Evolutionary conservation across 2,113 vertebrate species (phyloP).

Genomic region (Charadrius vociferus): DNA sequence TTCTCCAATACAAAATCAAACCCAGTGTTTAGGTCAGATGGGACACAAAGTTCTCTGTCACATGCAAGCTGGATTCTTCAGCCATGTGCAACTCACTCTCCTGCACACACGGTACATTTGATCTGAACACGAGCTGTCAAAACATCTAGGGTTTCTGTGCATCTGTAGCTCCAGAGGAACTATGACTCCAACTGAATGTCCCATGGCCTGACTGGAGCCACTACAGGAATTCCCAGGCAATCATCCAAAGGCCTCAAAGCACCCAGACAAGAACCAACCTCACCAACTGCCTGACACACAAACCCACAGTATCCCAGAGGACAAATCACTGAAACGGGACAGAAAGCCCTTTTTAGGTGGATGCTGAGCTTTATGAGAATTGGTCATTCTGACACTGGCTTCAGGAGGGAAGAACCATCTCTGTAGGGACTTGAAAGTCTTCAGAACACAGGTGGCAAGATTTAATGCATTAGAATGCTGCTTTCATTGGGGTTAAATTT

Average conservation of each 20-base stretch:
- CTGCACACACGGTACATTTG: background rate
- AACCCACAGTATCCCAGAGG: background rate
- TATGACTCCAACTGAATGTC: background rate
- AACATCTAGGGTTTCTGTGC: background rate
- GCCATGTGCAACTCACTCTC: background rate
- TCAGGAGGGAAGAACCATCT: background rate
- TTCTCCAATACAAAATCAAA: background rate
- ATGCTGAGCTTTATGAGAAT: background rate
- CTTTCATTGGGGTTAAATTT: background rate
- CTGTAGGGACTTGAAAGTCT: background rate
- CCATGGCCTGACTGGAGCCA: background rate
- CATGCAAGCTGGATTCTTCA: background rate
- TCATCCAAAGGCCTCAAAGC: background rate
- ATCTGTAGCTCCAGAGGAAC: background rate
- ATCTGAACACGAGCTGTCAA: background rate
- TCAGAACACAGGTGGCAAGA: background rate
- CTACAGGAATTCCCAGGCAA: conserved; percentile 2
- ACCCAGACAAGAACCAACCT: background rate
- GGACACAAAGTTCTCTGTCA: background rate
- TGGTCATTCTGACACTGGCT: background rate
- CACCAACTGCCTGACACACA: background rate
- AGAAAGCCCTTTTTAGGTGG: background rate
- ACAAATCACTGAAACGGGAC: background rate
- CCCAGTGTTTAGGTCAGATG: background rate
- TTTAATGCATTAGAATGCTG: background rate